These are phyloP conservation scores for Amblyopsis rosae DNA, from an alignment of 2,113 vertebrate species.

Conservation along the genomic window DNA sequence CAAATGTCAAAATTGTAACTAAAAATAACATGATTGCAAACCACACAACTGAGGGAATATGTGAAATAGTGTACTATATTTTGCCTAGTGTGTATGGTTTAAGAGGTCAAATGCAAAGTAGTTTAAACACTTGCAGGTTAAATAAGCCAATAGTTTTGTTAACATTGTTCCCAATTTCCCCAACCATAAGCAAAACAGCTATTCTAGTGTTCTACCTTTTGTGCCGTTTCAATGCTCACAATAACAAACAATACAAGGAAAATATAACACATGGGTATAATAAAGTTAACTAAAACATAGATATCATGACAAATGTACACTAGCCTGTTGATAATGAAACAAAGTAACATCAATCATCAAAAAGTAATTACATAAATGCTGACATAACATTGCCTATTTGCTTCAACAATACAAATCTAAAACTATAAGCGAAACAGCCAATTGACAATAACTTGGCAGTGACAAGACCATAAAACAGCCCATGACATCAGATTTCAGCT, in stretches of 20 bases:
- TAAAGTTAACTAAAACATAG: constrained; percentile 3
- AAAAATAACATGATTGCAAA: constrained; percentile 57
- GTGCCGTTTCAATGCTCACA: constrained; percentile 19
- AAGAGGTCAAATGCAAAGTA: constrained; percentile 1
- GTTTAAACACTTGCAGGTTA: background rate
- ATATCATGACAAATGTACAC: constrained; percentile 2
- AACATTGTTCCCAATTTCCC: constrained; percentile 21
- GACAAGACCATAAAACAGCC: constrained; percentile 10
- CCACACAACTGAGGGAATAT: constrained; percentile 38
- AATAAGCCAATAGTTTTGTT: constrained; percentile 15
- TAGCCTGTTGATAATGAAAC: background rate
- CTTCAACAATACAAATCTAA: constrained; percentile 16
- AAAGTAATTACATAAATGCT: constrained; percentile 37
- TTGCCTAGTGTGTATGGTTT: background rate
- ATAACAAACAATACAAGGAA: constrained; percentile 23
- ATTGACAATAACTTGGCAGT: background rate
- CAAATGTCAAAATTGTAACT: constrained; percentile 16
- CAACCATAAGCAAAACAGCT: constrained; percentile 30
- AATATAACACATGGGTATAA: background rate
- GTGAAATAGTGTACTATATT: constrained; percentile 13
- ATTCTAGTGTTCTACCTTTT: constrained; percentile 34
- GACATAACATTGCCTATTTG: constrained; percentile 19
- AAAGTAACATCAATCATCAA: constrained; percentile 5
- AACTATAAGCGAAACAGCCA: constrained; percentile 25
- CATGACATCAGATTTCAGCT: constrained; percentile 17